These are phyloP conservation scores for Columba livia DNA, from an alignment of 2,113 vertebrate genomes.

Conservation along the genomic window DNA sequence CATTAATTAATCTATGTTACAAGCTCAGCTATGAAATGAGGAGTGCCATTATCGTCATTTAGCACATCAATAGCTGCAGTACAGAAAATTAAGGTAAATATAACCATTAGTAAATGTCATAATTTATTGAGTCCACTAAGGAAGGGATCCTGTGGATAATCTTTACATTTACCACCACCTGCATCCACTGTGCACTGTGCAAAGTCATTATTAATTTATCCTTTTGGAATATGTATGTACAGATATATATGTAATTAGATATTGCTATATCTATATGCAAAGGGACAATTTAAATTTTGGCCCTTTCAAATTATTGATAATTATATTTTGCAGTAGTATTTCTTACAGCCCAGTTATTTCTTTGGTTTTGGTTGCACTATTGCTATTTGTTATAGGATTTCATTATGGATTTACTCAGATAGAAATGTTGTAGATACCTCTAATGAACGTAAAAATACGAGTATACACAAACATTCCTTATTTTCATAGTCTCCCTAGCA, in stretches of 20 bases:
- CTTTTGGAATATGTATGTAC: not conserved
- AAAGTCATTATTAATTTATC: not conserved
- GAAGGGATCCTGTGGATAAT: not conserved
- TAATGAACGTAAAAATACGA: not conserved
- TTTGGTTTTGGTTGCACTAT: not conserved
- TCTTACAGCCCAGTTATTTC: not conserved
- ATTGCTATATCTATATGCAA: not conserved
- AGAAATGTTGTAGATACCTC: not conserved
- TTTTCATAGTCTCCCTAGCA: not conserved
- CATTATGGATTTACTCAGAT: not conserved
- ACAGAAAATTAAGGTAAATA: not conserved
- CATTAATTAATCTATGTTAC: not conserved
- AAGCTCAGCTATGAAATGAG: not conserved
- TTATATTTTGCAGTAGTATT: not conserved
- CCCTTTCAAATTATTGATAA: not conserved
- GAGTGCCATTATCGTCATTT: not conserved
- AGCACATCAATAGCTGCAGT: not conserved
- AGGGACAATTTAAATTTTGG: not conserved
- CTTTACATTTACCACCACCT: fast-evolving
- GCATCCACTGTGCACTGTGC: not conserved
- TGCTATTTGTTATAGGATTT: not conserved
- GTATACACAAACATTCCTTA: not conserved
- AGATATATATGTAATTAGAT: not conserved
- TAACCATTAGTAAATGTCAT: not conserved
- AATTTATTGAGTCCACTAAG: not conserved